Evolutionary conservation across 37 sponge, comb jelly and placozoan genomes (phyloP).

Genomic region (Geodia barretti): DNA sequence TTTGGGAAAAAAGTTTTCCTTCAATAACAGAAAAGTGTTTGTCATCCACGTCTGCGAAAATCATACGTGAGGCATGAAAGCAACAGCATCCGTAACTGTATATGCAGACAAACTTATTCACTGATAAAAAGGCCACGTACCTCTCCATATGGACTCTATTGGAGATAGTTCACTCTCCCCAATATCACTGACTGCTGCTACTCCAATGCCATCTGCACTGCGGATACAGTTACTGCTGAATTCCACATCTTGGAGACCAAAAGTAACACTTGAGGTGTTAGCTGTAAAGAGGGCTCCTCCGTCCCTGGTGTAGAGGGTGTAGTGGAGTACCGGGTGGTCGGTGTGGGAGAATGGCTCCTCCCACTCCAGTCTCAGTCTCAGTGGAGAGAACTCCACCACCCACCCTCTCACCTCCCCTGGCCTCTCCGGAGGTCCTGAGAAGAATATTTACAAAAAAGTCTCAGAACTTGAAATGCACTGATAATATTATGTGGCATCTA

Average conservation of each 20-base stretch:
- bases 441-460: not conserved
- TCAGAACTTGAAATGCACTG: not conserved
- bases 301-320: not conserved
- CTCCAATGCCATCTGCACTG: not conserved
- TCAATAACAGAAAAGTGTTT: not conserved
- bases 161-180: not conserved
- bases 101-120: no score
- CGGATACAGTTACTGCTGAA: no score
- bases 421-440: not conserved
- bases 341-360: not conserved
- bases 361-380: not conserved
- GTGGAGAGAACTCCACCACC: not conserved
- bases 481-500: not conserved
- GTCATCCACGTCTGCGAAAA: no score
- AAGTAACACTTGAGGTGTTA: no score
- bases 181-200: not conserved
- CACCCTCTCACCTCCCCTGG: not conserved
- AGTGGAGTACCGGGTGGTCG: not conserved
- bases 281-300: no score
- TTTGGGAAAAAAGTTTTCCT: not conserved
- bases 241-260: not conserved
- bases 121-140: no score
- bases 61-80: no score
- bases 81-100: no score
- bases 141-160: not conserved